These are phyloP conservation scores for Amblyraja radiata DNA, from an alignment of 2,797 vertebrate genomes.

Conservation along the genomic window DNA sequence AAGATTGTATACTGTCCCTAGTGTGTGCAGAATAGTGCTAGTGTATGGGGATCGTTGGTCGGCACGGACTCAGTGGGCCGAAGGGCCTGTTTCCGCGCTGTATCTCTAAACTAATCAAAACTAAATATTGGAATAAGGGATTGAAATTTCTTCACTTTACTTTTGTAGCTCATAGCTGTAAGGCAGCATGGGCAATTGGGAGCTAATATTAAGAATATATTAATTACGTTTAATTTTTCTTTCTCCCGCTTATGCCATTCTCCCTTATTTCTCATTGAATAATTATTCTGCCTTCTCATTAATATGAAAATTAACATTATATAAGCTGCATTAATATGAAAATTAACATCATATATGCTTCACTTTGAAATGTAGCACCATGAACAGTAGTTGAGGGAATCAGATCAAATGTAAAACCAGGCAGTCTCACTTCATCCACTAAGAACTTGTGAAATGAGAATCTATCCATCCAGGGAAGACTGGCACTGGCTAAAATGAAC, in stretches of 20 bases:
- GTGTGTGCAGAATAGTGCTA: no score
- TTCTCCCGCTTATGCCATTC: not conserved
- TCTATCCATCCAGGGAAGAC: not conserved
- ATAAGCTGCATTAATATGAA: conserved; percentile 20
- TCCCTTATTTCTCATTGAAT: not conserved
- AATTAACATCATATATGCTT: not conserved
- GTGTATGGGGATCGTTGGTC: no score
- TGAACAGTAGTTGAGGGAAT: not conserved
- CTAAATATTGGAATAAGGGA: no score
- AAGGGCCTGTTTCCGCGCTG: no score
- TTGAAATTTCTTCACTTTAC: no score
- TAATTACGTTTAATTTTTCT: not conserved
- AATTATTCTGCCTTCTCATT: conserved; percentile 5
- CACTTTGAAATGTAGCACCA: not conserved
- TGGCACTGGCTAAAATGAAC: not conserved
- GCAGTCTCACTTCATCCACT: not conserved
- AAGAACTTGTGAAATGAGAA: not conserved
- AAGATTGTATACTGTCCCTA: no score
- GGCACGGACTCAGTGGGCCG: no score
- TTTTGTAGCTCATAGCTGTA: no score
- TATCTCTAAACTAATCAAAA: no score
- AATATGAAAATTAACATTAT: conserved; percentile 23
- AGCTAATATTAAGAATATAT: conserved; percentile 1
- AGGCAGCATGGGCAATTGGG: not conserved
- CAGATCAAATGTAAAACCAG: not conserved